Base-by-base conservation (phyloP, 2,797 vertebrate genomes). In the Antrozous pallidus region DNA sequence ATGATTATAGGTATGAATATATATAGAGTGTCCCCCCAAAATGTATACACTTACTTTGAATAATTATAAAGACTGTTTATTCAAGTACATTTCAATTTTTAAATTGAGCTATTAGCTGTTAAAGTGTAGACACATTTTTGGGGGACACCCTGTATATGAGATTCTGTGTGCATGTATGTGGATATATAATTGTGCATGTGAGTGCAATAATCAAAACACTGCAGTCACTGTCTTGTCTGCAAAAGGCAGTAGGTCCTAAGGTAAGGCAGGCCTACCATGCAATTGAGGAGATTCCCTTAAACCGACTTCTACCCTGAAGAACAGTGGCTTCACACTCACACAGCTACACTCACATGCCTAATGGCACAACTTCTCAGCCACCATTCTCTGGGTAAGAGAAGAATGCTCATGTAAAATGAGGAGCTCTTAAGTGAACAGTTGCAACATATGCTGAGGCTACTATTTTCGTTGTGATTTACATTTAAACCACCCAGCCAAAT, bases 401-500 rank as follows among this genome's bases (percentile, higher is more conserved):
- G 93, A 89, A 45, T 4, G 45, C 33, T 63, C 18, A 0, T 80
- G 14, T 54, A 56, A 63, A 70, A 58, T n/a, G 33, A 83, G 45
- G 11, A 91, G 45, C 65, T 69, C 86, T 93, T 75, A 94, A 63
- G 45, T 81, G 82, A 94, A 83, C 83, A 80, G 65, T 54, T n/a
- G 45, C 38, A 63, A 33, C 84, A 67, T 67, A 87, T 67, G 92
- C 83, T 20, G 28, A 75, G 79, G 74, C 83, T 89, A 88, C 93
- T 87, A 69, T 91, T 94, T 90, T 80, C 58, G 45, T 74, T 77
- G 51, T 71, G 80, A 61, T 89, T 91, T 71, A 93, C 70, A 79
- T 56, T 61, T 51, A 73, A 93, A 74, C 47, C 87, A 82, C 70
- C 56, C 5, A 75, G 87, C 74, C 84, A 78, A 90, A 58, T 17